Base-by-base conservation (phyloP, 1,140 invertebrate genomes). In the Glossosoma conforme region DNA sequence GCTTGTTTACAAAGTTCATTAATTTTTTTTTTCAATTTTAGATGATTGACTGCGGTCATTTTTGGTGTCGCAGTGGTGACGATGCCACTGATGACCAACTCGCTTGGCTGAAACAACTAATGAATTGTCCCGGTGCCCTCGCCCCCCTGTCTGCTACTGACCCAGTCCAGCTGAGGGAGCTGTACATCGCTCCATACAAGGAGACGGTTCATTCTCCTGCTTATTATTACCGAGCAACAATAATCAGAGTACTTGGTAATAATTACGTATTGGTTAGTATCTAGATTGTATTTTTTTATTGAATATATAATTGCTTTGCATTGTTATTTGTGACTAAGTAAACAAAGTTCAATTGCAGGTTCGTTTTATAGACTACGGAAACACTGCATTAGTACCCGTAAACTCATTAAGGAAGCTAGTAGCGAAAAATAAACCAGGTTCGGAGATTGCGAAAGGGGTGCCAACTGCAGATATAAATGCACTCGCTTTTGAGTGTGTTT, bases 361-460 rank as follows among this genome's bases (percentile, higher is more conserved):
- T 3, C 76, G 82, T 36, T 91, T 84, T 62, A 79, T 93, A 15
- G 91, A 96, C 65, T 85, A 77, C 67, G 92, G 92, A n/a, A 82
- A 81, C 54, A 69, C 60, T 2, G 70, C 69, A 1, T 62, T 71
- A 14, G 61, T 79, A 18, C 28, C 41, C 24, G 1, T 46, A 17
- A 17, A 44, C 14, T 9, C 15, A 17, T 1, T 44, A 35, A 30
- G 18, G 60, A 1, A 44, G 51, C 3, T 67, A 66, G n/a, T n/a
- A n/a, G n/a, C n/a, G n/a, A n/a, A n/a, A n/a, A 37, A 28, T 28
- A 28, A 28, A 28, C 6, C n/a, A 28, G 6, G n/a, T 28, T 28
- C 24, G n/a, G 24, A n/a, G n/a, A n/a, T n/a, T n/a, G n/a, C n/a
- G n/a, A n/a, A n/a, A n/a, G 40, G 28, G 3, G 30, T 67, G 13